Percentiles rank a stretch among this genome's conserved stretches.
Evolutionary conservation across 2,888 invertebrate species (phyloP).

Genomic region (Barypeithes pellucidus): DNA sequence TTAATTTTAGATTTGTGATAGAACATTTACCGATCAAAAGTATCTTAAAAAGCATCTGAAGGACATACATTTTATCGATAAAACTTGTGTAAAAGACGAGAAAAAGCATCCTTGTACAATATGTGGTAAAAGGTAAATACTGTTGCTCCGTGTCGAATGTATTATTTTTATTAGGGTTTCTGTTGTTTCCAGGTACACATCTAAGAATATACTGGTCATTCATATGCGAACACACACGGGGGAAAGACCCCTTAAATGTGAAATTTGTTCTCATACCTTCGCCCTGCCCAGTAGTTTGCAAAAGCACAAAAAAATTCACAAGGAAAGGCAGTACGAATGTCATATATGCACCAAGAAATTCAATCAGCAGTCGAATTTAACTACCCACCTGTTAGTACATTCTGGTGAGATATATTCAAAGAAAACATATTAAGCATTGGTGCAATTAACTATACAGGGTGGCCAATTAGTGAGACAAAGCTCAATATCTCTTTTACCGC

Average conservation of each 20-base stretch:
- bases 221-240: slow-evolving; percentile 69
- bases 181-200: slow-evolving; percentile 64
- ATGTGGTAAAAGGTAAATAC: slow-evolving; percentile 66
- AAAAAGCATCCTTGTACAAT: slow-evolving; percentile 66
- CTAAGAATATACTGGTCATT: slow-evolving; percentile 64
- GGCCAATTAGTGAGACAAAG: too few species aligned
- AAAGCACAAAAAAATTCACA: slow-evolving; percentile 67
- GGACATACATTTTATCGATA: slow-evolving; percentile 62
- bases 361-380: slow-evolving; percentile 66
- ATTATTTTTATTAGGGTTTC: too few species aligned
- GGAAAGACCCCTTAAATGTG: slow-evolving; percentile 67
- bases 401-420: slow-evolving; percentile 60
- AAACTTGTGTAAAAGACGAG: slow-evolving; percentile 59
- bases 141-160: neutral
- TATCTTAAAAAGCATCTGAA: slow-evolving; percentile 64
- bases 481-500: too few species aligned
- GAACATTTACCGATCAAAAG: slow-evolving; percentile 63
- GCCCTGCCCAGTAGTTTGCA: slow-evolving; percentile 67
- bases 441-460: too few species aligned
- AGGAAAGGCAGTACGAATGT: slow-evolving; percentile 65
- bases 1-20: slow-evolving; percentile 65
- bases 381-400: slow-evolving; percentile 65
- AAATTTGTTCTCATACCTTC: slow-evolving; percentile 67
- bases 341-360: slow-evolving; percentile 67
- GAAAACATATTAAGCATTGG: too few species aligned